A percentile compares a stretch with the other conserved stretches of the same genome.
These are phyloP conservation scores for Acanthornis magna DNA, from an alignment of 2,797 vertebrate genomes.

Conservation along the genomic window DNA sequence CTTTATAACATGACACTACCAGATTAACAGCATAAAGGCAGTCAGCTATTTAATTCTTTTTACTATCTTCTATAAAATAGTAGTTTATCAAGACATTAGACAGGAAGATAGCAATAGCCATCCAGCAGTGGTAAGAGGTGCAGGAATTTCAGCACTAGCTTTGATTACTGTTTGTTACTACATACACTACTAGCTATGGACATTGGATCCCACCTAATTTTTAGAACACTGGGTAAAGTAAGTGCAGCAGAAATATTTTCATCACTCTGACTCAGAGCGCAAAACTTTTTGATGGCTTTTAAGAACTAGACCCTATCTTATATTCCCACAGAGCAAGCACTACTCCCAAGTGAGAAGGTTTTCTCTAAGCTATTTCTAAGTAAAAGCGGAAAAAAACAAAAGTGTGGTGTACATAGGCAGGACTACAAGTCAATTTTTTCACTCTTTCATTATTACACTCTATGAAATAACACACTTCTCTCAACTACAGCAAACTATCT, in stretches of 20 bases:
- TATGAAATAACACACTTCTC: background rate
- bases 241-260: background rate
- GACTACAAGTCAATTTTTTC: background rate
- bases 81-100: background rate
- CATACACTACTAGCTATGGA: background rate
- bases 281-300: background rate
- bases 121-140: background rate
- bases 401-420: background rate
- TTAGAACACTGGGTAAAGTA: background rate
- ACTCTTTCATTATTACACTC: background rate
- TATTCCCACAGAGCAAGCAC: background rate
- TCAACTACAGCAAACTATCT: background rate
- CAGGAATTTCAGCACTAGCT: background rate
- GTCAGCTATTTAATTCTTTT: background rate
- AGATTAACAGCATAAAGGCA: background rate
- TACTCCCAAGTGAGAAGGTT: background rate
- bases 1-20: background rate
- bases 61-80: background rate
- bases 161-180: background rate
- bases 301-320: background rate
- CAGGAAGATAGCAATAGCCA: background rate
- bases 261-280: background rate
- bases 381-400: background rate
- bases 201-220: background rate
- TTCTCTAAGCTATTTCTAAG: background rate